These are phyloP conservation scores for Coremacera marginata DNA, from an alignment of 2,888 invertebrate genomes.

Conservation along the genomic window DNA sequence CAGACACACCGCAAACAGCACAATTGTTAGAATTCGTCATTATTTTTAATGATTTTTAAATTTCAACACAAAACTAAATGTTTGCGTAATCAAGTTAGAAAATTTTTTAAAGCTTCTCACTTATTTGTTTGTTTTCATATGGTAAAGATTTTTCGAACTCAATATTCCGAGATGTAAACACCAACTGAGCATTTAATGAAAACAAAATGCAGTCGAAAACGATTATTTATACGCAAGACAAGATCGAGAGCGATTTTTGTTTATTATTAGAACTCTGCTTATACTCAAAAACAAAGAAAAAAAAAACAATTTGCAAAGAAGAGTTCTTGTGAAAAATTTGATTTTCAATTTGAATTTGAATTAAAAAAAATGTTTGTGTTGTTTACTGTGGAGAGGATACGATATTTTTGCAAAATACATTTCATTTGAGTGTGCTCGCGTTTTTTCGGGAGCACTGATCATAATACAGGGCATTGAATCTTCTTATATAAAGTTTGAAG, in stretches of 20 bases:
- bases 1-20: conserved; percentile 74
- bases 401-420: no score
- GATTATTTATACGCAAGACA: no score
- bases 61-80: conserved; percentile 25
- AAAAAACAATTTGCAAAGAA: no score
- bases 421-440: no score
- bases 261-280: background rate
- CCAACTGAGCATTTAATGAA: conserved; percentile 11
- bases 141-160: background rate
- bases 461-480: no score
- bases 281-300: background rate
- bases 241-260: background rate
- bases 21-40: conserved; percentile 69
- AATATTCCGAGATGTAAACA: conserved; percentile 8
- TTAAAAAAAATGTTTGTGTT: no score
- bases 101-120: background rate
- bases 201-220: no score
- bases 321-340: no score
- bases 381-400: no score
- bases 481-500: no score
- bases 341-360: no score
- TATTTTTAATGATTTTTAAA: background rate
- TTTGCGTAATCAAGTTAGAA: conserved; percentile 50
- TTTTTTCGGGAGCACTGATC: no score
- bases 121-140: background rate